Conservation (phyloP, 2,113 vertebrate species). For the Poeciliopsis turrubarensis region DNA sequence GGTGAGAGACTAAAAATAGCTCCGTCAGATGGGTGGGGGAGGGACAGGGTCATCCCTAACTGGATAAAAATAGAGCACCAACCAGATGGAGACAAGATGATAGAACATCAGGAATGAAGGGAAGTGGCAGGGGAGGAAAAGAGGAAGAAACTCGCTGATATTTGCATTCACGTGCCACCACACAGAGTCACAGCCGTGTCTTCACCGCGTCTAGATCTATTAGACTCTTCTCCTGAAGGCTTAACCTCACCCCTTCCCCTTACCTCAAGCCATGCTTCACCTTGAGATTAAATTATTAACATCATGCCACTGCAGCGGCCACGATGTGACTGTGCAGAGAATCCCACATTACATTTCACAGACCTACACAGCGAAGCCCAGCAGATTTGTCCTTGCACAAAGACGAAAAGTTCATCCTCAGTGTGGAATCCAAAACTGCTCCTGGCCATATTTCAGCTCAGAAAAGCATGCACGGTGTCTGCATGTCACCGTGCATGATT, state of each 20-base stretch:
- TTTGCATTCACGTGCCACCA: slow-evolving; percentile 42
- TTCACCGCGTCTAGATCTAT: background rate
- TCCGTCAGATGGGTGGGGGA: slow-evolving; percentile 32
- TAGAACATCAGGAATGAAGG: slow-evolving; percentile 46
- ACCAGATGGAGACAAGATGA: slow-evolving; percentile 57
- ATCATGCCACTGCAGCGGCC: background rate
- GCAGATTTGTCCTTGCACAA: slow-evolving; percentile 1
- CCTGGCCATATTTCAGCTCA: background rate
- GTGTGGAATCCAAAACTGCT: background rate
- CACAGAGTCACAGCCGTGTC: background rate
- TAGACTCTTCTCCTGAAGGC: background rate
- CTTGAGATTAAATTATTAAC: background rate
- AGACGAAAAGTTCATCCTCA: background rate
- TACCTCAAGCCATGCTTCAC: slow-evolving; percentile 1
- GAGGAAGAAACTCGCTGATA: slow-evolving; percentile 11
- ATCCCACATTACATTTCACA: background rate
- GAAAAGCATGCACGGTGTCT: background rate
- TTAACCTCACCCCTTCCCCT: background rate
- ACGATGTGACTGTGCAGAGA: background rate
- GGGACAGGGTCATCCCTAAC: slow-evolving; percentile 47
- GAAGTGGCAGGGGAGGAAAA: slow-evolving; percentile 20
- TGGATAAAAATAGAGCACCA: slow-evolving; percentile 68
- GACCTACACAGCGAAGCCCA: background rate
- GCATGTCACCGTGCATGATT: background rate
- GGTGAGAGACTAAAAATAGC: slow-evolving; percentile 63